A percentile compares a stretch with the other conserved stretches of the same genome.
These are phyloP conservation scores for Semicossyphus pulcher DNA, from an alignment of 2,113 vertebrate genomes.

Conservation along the genomic window DNA sequence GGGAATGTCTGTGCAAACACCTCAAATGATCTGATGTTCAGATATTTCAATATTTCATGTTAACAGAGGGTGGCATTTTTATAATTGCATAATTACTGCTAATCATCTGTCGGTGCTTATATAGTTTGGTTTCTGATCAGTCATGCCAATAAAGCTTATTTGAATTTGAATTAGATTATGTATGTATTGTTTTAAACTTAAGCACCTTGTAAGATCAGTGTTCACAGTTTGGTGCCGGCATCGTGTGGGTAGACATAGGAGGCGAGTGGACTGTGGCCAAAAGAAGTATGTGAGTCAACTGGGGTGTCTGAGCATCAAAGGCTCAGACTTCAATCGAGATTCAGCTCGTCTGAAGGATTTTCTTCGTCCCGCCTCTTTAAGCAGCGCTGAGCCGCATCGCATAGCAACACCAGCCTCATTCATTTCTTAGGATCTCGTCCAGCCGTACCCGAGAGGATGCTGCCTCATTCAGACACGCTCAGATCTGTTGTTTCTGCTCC, in stretches of 20 bases:
- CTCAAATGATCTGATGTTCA: too few species aligned
- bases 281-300: neutral
- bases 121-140: neutral
- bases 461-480: conserved; percentile 10
- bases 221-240: neutral
- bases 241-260: too few species aligned
- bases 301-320: conserved; percentile 16
- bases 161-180: neutral
- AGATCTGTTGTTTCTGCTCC: conserved; percentile 24
- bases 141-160: neutral
- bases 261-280: neutral
- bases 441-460: conserved; percentile 3
- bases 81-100: too few species aligned
- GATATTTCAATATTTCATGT: too few species aligned
- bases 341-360: conserved; percentile 16
- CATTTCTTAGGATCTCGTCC: conserved; percentile 10
- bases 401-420: conserved; percentile 58
- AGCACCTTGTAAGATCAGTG: neutral
- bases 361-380: conserved; percentile 28
- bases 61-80: too few species aligned
- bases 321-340: conserved; percentile 11
- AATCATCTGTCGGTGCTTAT: too few species aligned
- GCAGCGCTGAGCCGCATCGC: conserved; percentile 40
- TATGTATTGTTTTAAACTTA: neutral
- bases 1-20: neutral